Percentiles rank a stretch among this genome's conserved stretches.
Conservation (phyloP, 2,797 vertebrate genomes). For the Rallus crepitans region DNA sequence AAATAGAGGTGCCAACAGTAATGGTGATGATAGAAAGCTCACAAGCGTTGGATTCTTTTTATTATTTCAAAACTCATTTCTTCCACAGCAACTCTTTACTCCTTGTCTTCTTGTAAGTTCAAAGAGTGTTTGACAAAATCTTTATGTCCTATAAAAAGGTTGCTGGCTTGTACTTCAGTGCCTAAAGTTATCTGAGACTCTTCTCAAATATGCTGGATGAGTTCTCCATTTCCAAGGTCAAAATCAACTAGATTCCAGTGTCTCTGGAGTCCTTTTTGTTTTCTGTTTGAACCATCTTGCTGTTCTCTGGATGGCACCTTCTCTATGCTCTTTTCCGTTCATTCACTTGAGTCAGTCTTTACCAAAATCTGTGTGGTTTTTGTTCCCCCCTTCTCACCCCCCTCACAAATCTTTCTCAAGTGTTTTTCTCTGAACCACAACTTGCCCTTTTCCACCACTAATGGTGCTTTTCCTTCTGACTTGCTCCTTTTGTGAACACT, state of each 20-base stretch:
- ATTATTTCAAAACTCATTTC: not conserved
- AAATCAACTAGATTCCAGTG: not conserved
- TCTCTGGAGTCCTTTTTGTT: not conserved
- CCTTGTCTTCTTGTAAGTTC: not conserved
- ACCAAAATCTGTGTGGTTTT: not conserved
- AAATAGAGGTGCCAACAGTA: not conserved
- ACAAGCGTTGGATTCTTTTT: not conserved
- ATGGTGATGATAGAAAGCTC: not conserved
- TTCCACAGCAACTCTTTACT: not conserved
- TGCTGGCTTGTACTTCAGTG: not conserved
- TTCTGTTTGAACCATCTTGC: not conserved
- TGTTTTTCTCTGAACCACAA: conserved; percentile 62
- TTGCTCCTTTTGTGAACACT: conserved; percentile 68
- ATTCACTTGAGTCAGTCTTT: conserved; percentile 19
- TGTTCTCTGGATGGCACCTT: not conserved
- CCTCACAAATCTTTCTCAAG: not conserved
- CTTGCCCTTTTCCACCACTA: conserved; percentile 63
- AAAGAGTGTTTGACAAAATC: not conserved
- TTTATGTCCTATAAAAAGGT: not conserved
- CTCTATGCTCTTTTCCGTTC: not conserved
- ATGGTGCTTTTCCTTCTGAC: conserved; percentile 54
- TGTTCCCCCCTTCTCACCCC: not conserved
- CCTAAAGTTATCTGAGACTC: not conserved
- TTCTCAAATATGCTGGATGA: not conserved
- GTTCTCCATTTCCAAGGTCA: conserved; percentile 48